Base-by-base conservation (phyloP, 2,113 vertebrate genomes). In the Cyphomyrus discorhynchus region DNA sequence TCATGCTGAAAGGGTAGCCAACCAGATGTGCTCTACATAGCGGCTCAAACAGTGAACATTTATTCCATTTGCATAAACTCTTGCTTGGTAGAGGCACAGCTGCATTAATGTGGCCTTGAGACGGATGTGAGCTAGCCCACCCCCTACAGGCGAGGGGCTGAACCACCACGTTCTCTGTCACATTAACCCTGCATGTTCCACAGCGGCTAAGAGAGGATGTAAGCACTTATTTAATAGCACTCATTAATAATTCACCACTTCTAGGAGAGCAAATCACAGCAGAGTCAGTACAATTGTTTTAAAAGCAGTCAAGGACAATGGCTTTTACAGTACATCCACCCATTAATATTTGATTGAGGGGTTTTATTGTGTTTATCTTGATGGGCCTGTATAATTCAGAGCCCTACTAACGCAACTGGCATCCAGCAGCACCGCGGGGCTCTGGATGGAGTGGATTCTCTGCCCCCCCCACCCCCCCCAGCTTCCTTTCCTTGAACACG, bases 171-270 rank as follows among this genome's bases (percentile, higher is more conserved):
- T 21, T 27, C 27, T 27, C 84, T 88, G 56, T 86, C 10, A 49
- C 82, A 91, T 89, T 91, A 84, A 91, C 90, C 85, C 52, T 89
- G 84, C 88, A 74, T 77, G 46, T 89, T 45, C 90, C 50, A 87
- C 27, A 21, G 88, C 88, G 82, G 86, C 56, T 42, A 53, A 46
- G 86, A 88, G 85, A 46, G 86, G 80, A 87, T 66, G 70, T 52
- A 88, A 91, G 89, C 90, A 90, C 87, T 88, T 91, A 90, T 90
- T 91, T 84, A 88, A 90, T 91, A 89, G 85, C 15, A 70, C 52
- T 83, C 85, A 84, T 90, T 89, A 91, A 91, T 89, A 91, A 89
- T 91, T 91, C 89, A 91, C 47, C 87, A 91, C 70, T 74, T 89
- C 45, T 45, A 58, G 50, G 86, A 91, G 74, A 88, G 56, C 86